Evolutionary conservation across 1,140 invertebrate species (phyloP), one percentile per base, ranked within the genome.

Genomic region (Linepithema humile): DNA sequence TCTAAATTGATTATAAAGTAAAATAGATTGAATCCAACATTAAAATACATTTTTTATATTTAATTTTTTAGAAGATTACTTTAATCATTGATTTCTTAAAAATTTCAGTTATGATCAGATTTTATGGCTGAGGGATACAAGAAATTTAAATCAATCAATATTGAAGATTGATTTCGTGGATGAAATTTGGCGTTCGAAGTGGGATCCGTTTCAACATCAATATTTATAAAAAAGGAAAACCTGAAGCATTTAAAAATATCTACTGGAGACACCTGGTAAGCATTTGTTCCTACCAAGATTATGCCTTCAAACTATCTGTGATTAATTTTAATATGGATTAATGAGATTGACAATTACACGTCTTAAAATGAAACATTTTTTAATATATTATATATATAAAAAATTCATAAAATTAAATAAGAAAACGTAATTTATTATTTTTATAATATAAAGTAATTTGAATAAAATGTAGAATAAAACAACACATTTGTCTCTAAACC

Each of bases 261-360:
- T n/a, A 84, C 88, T 26, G 89, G 91, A 10, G 84, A 91, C 9
- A 86, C 85, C 84, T 96, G 20, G 93, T 96, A 20, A 96, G 96
- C 1, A 97, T 97, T 3, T 98, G 98, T 91, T 98, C 98, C 0
- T 99, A 98, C 95, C 98, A 98, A 93, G 97, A 98, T 94, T 93
- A 93, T 70, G 29, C 64, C 3, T 87, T 94, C 0, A 93, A 92
- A 85, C 67, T 95, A 64, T 92, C 93, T 80, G 88, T 89, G n/a
- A 7, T 74, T 40, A 26, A 74, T 26, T n/a, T n/a, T n/a, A n/a
- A n/a, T n/a, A n/a, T n/a, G n/a, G n/a, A n/a, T n/a, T n/a, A n/a
- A n/a, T n/a, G n/a, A n/a, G n/a, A n/a, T n/a, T n/a, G n/a, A n/a
- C n/a, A n/a, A n/a, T n/a, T n/a, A n/a, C n/a, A n/a, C n/a, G n/a